Percentiles rank a stretch among this genome's conserved stretches.
These are phyloP conservation scores for Myotis pilosus DNA, from an alignment of 2,797 vertebrate species.

Conservation along the genomic window DNA sequence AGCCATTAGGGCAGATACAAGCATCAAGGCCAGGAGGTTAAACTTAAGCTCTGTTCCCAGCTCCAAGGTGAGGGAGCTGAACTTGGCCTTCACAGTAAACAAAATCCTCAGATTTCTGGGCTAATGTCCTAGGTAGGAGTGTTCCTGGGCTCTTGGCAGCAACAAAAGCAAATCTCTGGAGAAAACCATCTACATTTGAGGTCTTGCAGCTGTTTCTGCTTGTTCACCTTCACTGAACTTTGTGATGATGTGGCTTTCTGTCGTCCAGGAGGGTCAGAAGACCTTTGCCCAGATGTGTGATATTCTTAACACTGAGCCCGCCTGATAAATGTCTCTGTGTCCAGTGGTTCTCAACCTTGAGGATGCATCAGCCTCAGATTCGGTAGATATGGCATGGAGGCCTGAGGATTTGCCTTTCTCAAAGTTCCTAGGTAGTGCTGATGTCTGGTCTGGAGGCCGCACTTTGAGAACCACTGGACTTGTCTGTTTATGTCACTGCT, in stretches of 20 bases:
- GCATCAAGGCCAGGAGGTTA: background rate
- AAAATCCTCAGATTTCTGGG: background rate
- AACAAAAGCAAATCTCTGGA: background rate
- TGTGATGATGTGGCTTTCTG: background rate
- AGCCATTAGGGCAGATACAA: background rate
- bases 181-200: background rate
- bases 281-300: background rate
- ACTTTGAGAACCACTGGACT: background rate
- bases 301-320: background rate
- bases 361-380: background rate
- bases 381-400: background rate
- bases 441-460: background rate
- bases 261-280: background rate
- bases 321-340: background rate
- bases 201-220: background rate
- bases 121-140: background rate
- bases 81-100: background rate
- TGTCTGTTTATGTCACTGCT: background rate
- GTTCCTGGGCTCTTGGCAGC: background rate
- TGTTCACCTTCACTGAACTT: background rate
- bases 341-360: background rate
- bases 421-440: background rate
- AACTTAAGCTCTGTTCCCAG: background rate
- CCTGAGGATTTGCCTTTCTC: background rate
- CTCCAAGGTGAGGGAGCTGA: background rate